Evolutionary conservation across 2,888 invertebrate species (phyloP).

Genomic region (Epicampocera succincta): DNA sequence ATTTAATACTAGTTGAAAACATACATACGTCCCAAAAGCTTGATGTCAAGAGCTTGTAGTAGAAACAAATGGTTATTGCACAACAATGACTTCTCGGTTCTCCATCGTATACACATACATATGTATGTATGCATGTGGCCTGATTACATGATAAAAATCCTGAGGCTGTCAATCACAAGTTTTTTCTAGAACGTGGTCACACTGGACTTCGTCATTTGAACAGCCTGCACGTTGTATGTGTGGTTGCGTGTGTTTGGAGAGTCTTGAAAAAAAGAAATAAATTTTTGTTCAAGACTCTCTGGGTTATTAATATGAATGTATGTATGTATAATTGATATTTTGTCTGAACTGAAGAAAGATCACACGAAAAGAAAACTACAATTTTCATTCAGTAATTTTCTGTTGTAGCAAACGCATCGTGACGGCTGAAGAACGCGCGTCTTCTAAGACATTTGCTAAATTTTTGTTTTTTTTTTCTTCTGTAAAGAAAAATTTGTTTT

Average conservation of each 20-base stretch:
- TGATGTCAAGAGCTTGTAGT: no score
- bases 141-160: no score
- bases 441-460: slow-evolving; percentile 40
- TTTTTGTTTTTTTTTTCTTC: no score
- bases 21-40: no score
- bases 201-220: neutral
- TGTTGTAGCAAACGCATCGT: slow-evolving; percentile 76
- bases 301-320: slow-evolving; percentile 44
- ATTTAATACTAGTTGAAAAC: no score
- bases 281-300: slow-evolving; percentile 50
- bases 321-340: slow-evolving; percentile 54
- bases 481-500: slow-evolving; percentile 4
- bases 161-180: no score
- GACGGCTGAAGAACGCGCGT: slow-evolving; percentile 60
- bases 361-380: slow-evolving; percentile 77
- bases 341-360: slow-evolving; percentile 74
- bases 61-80: no score
- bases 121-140: no score
- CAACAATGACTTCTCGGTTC: no score
- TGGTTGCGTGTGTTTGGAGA: slow-evolving; percentile 41
- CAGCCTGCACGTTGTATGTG: neutral
- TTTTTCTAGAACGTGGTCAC: no score
- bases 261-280: slow-evolving; percentile 45
- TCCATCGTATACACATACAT: no score
- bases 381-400: slow-evolving; percentile 80